Conservation (phyloP, 2,113 vertebrate species). For the Myotis brandtii region DNA sequence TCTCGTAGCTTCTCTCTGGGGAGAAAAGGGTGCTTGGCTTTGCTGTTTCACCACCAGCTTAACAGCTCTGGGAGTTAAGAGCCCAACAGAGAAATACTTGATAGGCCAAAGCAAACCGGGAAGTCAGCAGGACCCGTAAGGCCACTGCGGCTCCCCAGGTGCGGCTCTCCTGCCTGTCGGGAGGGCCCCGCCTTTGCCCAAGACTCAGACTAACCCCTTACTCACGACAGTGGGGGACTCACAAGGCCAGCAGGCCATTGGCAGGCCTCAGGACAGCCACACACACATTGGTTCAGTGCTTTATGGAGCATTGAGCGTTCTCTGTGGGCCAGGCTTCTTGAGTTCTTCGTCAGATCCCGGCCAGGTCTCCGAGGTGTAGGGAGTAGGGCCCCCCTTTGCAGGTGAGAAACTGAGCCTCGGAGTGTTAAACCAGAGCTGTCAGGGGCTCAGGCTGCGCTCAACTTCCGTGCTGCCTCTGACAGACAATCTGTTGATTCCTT, state of each 20-base stretch:
- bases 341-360: no score
- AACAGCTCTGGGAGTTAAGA: neutral
- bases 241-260: neutral
- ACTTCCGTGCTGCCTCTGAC: neutral
- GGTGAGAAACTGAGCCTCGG: neutral
- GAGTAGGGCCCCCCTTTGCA: neutral
- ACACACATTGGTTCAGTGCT: neutral
- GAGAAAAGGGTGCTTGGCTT: neutral
- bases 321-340: neutral
- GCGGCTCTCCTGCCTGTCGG: neutral
- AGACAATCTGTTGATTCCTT: conserved; percentile 28
- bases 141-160: accelerated
- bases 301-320: neutral
- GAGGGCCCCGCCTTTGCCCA: neutral
- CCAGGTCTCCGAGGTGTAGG: neutral
- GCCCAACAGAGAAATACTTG: neutral
- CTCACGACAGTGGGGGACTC: neutral
- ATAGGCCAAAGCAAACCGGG: neutral
- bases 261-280: neutral
- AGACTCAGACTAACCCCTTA: neutral
- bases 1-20: neutral
- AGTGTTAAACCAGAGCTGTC: neutral
- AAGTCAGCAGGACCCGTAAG: neutral
- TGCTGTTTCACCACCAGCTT: neutral
- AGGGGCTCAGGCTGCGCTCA: neutral